Conservation (phyloP, 2,888 invertebrate genomes). For the Leptinotarsa tumamoca region DNA sequence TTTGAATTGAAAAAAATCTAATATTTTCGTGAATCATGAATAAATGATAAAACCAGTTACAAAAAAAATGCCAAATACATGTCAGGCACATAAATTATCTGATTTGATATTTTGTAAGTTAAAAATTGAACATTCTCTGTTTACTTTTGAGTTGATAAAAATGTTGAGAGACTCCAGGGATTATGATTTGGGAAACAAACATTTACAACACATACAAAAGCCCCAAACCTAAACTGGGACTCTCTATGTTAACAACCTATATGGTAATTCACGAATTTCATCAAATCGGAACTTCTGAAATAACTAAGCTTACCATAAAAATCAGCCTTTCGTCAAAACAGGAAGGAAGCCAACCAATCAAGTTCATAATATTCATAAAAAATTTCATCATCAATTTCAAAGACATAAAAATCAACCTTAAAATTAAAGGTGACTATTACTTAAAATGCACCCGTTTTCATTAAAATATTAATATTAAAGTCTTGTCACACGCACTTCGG, state of each 20-base stretch:
- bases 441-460: conserved; percentile 64
- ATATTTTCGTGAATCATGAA: background rate
- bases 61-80: background rate
- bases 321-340: conserved; percentile 60
- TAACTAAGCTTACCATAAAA: conserved; percentile 44
- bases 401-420: conserved; percentile 47
- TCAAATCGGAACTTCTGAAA: conserved; percentile 18
- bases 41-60: background rate
- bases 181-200: no score
- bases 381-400: conserved; percentile 35
- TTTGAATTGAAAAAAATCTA: background rate
- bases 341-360: conserved; percentile 59
- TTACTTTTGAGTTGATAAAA: background rate
- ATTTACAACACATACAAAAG: no score
- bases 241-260: background rate
- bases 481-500: conserved; percentile 55
- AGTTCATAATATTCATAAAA: conserved; percentile 47
- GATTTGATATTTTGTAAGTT: no score
- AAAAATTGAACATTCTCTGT: no score
- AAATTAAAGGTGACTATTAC: conserved; percentile 60
- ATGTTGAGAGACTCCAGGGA: background rate
- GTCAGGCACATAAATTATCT: no score
- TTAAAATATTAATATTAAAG: conserved; percentile 42
- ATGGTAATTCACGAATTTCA: background rate
- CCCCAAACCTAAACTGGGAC: background rate